Evolutionary conservation across 2,113 vertebrate species (phyloP).

Genomic region (Monopterus albus): DNA sequence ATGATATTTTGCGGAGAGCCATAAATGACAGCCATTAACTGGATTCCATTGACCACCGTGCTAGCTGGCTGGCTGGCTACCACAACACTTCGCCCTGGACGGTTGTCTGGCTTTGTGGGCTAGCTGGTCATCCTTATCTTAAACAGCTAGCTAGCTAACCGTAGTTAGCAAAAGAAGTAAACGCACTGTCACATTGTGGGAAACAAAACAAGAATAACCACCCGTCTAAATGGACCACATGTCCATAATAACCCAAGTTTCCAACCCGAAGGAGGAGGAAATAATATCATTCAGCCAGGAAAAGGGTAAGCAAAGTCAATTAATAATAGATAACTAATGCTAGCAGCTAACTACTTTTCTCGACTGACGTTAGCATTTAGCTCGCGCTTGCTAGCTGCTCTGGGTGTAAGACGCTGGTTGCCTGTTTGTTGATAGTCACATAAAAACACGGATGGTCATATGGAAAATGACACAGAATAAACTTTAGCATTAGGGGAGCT

Average conservation of each 20-base stretch:
- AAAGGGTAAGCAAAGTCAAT: conserved; percentile 88
- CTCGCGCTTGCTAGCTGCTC: conserved; percentile 36
- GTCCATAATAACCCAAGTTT: conserved; percentile 99
- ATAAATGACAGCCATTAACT: conserved; percentile 68
- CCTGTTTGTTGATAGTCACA: background rate
- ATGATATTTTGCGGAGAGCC: conserved; percentile 55
- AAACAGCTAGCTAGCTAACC: conserved; percentile 60
- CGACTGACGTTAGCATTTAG: conserved; percentile 44
- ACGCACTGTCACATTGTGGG: conserved; percentile 61
- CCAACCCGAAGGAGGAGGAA: conserved; percentile 98
- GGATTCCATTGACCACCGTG: conserved; percentile 61
- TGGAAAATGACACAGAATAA: too few species aligned
- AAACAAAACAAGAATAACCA: conserved; percentile 66
- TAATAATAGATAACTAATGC: conserved; percentile 10
- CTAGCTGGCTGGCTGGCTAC: conserved; percentile 73
- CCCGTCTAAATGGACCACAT: conserved; percentile 97
- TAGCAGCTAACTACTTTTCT: conserved; percentile 58
- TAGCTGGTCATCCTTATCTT: conserved; percentile 57
- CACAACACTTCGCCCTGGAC: conserved; percentile 54
- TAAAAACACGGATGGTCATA: background rate
- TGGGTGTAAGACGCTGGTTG: conserved; percentile 26
- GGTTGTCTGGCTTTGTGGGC: conserved; percentile 64
- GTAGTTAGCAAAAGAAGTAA: conserved; percentile 62
- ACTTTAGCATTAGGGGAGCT: too few species aligned
- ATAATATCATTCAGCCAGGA: conserved; percentile 89